phyloP scores from a whole-genome alignment of 2,113 vertebrate species.

The Dinomys branickii region DNA sequence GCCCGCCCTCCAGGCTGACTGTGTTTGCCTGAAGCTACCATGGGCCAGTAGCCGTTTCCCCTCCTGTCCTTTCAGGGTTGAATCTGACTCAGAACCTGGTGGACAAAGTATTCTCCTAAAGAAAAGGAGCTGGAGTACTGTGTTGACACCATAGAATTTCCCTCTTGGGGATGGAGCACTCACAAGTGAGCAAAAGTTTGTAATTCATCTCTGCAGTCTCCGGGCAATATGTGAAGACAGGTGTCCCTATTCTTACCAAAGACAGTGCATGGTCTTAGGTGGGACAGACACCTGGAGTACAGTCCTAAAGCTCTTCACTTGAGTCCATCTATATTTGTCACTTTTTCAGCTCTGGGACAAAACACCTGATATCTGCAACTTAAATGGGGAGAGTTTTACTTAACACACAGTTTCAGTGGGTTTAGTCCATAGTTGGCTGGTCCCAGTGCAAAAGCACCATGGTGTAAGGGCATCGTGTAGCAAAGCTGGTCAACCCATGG shows the following conservation, averaged over 20 bases:
- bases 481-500: neutral
- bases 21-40: neutral
- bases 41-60: accelerated
- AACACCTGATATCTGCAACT: neutral
- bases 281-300: neutral
- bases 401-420: neutral
- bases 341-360: neutral
- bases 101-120: neutral
- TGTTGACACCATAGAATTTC: accelerated
- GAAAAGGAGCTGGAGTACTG: neutral
- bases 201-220: neutral
- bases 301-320: neutral
- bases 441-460: neutral
- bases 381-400: neutral
- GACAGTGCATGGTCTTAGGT: neutral
- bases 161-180: neutral
- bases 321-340: neutral
- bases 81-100: too few relatives aligned
- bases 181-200: neutral
- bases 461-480: neutral
- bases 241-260: neutral
- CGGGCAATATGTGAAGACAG: accelerated
- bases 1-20: neutral
- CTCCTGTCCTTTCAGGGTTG: neutral
- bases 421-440: neutral